Evolutionary conservation across 2,113 vertebrate species (phyloP), one percentile per base, ranked within the genome.

Genomic region (Andinoacara biseriatus): DNA sequence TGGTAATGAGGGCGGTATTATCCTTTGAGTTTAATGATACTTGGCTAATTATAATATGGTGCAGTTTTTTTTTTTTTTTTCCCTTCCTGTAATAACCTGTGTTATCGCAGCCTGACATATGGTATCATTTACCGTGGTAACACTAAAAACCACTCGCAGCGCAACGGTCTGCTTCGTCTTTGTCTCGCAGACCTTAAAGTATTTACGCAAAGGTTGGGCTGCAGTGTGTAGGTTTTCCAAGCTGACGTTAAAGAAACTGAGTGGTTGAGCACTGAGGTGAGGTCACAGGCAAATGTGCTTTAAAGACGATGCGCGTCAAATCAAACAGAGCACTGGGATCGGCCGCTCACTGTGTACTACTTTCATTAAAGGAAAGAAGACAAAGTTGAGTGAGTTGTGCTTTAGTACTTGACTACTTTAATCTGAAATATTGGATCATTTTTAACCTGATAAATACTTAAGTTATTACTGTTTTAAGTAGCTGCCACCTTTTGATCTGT

Each of bases 201-300:
- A 10, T 52, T 29, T 17, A 58, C 54, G 75, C 74, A 40, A 59
- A 59, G 61, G 46, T 67, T 77, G 14, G 31, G 43, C 58, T 59
- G 11, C 10, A 26, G 49, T 63, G 22, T 76, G 81, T 59, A 82
- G 43, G 78, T 90, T 77, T 90, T 86, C 80, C 63, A 56, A 67
- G 13, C 76, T 90, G 91, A 91, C 86, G 82, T 89, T 58, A n/a
- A 78, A 78, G 76, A 80, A 76, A 58, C 88, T 83, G 86, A 92
- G 61, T 91, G 89, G 91, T 52, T 63, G 79, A 89, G 40, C 33
- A 7, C n/a, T 22, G 67, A 52, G 87, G 84, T 94, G 93, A 95
- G 93, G 94, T 95, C 94, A 95, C 89, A 74, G 58, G 74, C 77
- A 43, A 78, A 85, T 90, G 89, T 78, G 33, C 81, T 94, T 94